Evolutionary conservation across 2,888 invertebrate species (phyloP).

Genomic region (Lepidocyrtoides sp.): DNA sequence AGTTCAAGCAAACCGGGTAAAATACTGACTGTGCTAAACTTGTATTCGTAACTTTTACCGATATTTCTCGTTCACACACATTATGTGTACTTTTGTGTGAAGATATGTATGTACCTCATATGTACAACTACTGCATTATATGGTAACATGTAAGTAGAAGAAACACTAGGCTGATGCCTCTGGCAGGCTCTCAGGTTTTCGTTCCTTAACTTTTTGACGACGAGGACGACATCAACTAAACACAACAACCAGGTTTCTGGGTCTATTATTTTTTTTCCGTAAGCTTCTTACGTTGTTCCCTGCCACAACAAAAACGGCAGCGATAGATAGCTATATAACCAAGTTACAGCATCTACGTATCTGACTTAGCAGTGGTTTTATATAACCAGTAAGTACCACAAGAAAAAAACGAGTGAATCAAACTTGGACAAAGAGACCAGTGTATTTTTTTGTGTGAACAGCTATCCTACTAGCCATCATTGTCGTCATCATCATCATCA

Average conservation of each 20-base stretch:
- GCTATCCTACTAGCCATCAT: conserved; percentile 45
- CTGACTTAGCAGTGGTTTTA: conserved; percentile 59
- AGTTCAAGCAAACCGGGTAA: conserved; percentile 1
- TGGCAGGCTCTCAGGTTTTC: conserved; percentile 48
- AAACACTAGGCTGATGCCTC: conserved; percentile 53
- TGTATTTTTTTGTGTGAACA: conserved; percentile 62
- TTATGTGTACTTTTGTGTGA: too few species aligned
- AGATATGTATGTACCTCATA: background rate
- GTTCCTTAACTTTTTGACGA: conserved; percentile 25
- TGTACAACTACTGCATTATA: background rate
- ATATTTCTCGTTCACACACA: too few species aligned
- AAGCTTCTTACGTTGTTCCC: conserved; percentile 18
- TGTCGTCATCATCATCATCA: conserved; percentile 49
- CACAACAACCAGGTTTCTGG: conserved; percentile 73
- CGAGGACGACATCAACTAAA: conserved; percentile 32
- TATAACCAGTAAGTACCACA: conserved; percentile 31
- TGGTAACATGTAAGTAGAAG: too few species aligned
- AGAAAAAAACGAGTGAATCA: conserved; percentile 15
- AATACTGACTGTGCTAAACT: background rate
- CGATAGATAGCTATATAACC: conserved; percentile 54
- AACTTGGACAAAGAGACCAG: conserved; percentile 41
- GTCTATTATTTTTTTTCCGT: conserved; percentile 39
- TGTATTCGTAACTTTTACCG: too few species aligned
- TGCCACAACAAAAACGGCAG: conserved; percentile 3
- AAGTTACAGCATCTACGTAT: conserved; percentile 62